Evolutionary conservation across 2,113 vertebrate species (phyloP), one percentile per base, ranked within the genome.

Genomic region (Heterocephalus glaber): DNA sequence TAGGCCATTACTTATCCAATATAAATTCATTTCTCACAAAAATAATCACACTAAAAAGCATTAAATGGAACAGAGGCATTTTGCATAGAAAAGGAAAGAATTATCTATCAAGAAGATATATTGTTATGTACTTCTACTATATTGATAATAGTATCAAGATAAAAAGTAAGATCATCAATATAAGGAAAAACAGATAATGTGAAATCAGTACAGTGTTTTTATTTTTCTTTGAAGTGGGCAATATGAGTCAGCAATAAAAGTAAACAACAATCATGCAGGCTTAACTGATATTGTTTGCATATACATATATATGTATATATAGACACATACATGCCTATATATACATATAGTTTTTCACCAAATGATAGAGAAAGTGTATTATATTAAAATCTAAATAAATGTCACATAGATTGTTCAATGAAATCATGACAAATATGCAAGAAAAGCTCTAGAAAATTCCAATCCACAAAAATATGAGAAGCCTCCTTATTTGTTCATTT

Each of bases 361-460:
- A 63, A 87, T 68, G 12, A 33, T 60, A 85, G 13, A 54, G 41
- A 79, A 84, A 76, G 35, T 70, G 58, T 35, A 83, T 86, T 58
- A n/a, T 63, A 87, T 41, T 93, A 58, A 72, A 72, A 83, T 80
- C 95, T 80, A 76, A 60, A 81, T 81, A 72, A 16, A 13, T n/a
- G 13, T 96, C 44, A 56, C 16, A 82, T n/a, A 90, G 22, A 70
- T 49, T 92, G 30, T 86, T 85, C 24, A 86, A 86, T 86, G 77
- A 94, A 92, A 76, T 1, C 16, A 47, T n/a, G 28, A 10, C 20
- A 3, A 82, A 85, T 68, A 79, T 56, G 68, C 12, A 76, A 87
- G 24, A 81, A 86, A 41, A 33, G 82, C 14, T 44, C 33, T 61
- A 86, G n/a, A 89, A 91, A 66, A 80, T 81, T 74, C 12, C 49